Conservation (phyloP, 2,888 invertebrate species). For the Elysia crispata region DNA sequence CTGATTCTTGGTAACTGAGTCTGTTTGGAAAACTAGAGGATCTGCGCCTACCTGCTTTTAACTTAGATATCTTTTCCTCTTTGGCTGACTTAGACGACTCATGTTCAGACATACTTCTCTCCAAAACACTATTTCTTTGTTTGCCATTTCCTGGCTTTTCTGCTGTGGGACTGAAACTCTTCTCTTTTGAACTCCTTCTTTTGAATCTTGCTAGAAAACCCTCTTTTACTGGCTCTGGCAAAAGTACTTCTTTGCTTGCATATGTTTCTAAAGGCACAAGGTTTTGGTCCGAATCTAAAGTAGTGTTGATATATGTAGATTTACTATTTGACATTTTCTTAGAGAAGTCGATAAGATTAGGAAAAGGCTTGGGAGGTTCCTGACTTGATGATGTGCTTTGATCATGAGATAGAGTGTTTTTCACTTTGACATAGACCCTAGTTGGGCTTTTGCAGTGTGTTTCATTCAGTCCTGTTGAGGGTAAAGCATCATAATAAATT, state of each 20-base stretch:
- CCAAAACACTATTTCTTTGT: slow-evolving; percentile 52
- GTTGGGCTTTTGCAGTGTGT: slow-evolving; percentile 32
- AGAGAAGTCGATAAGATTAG: slow-evolving; percentile 57
- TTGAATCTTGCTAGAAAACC: slow-evolving; percentile 69
- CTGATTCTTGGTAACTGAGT: slow-evolving; percentile 56
- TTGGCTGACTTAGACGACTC: slow-evolving; percentile 43
- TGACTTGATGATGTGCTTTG: not conserved
- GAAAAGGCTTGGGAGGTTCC: slow-evolving; percentile 55
- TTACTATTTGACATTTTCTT: slow-evolving; percentile 51
- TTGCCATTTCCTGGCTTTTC: slow-evolving; percentile 60
- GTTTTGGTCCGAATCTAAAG: slow-evolving; percentile 32
- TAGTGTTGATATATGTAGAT: slow-evolving; percentile 52
- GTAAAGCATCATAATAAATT: too few species aligned
- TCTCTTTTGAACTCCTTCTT: slow-evolving; percentile 68
- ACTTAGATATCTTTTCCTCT: slow-evolving; percentile 45
- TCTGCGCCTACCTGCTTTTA: slow-evolving; percentile 58
- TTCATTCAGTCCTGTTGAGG: not conserved
- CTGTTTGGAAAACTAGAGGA: slow-evolving; percentile 73
- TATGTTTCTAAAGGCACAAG: slow-evolving; percentile 13
- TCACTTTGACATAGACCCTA: slow-evolving; percentile 43
- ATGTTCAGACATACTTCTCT: slow-evolving; percentile 55
- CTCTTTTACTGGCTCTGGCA: slow-evolving; percentile 54
- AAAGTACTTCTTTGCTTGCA: slow-evolving; percentile 44
- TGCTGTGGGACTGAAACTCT: slow-evolving; percentile 65
- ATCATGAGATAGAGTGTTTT: not conserved